phyloP scores from a whole-genome alignment of 2,797 vertebrate species.

The Gobio occitaniae region DNA sequence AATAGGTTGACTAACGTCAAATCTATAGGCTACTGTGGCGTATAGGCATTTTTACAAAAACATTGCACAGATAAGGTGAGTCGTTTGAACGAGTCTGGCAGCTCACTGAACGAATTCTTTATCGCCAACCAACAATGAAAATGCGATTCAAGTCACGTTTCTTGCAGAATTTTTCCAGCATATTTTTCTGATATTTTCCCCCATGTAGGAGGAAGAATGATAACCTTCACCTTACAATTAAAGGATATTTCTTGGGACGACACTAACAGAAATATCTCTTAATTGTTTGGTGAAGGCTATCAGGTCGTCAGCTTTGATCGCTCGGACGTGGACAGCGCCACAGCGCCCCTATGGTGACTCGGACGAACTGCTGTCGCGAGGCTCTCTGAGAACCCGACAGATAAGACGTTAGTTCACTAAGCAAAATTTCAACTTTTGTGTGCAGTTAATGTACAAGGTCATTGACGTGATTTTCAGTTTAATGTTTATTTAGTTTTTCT shows the following conservation, averaged over 20 bases:
- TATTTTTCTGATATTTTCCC: neutral
- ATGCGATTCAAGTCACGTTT: slow-evolving; percentile 27
- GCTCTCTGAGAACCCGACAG: neutral
- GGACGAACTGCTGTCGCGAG: neutral
- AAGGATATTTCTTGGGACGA: slow-evolving; percentile 85
- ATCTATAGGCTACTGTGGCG: neutral
- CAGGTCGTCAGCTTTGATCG: slow-evolving; percentile 72
- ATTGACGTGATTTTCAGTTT: neutral
- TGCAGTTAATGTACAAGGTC: slow-evolving; percentile 1
- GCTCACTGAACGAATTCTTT: neutral
- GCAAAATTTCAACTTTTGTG: neutral
- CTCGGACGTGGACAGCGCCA: slow-evolving; percentile 69
- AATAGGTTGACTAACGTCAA: neutral
- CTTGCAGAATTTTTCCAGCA: neutral
- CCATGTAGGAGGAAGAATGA: slow-evolving; percentile 55
- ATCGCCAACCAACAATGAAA: neutral
- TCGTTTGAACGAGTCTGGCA: neutral
- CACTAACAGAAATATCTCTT: slow-evolving; percentile 81
- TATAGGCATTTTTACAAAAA: neutral
- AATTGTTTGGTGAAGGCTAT: slow-evolving; percentile 82
- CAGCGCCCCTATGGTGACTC: slow-evolving; percentile 16
- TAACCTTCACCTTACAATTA: slow-evolving; percentile 83
- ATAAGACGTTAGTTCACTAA: neutral
- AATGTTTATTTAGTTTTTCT: neutral
- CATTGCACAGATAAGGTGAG: neutral